phyloP scores from a whole-genome alignment of 1,140 invertebrate species.

The Luehdorfia chinensis region DNA sequence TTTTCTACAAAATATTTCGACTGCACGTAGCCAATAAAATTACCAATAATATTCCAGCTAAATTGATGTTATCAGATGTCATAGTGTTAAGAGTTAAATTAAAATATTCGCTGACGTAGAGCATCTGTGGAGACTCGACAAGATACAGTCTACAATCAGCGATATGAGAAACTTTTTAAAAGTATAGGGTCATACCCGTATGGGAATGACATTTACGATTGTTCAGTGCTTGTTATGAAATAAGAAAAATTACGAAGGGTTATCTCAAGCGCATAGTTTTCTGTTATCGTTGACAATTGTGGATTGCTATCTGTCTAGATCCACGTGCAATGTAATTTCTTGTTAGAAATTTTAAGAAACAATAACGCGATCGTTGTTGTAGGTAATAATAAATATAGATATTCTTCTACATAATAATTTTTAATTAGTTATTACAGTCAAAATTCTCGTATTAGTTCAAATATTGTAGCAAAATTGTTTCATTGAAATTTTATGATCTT shows the following conservation, averaged over 20 bases:
- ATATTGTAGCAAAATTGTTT: slow-evolving; percentile 68
- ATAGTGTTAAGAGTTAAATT: slow-evolving; percentile 1
- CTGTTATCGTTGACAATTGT: too few relatives aligned
- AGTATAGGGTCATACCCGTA: too few relatives aligned
- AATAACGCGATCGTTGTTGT: slow-evolving; percentile 26
- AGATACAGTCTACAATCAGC: too few relatives aligned
- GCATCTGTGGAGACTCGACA: slow-evolving; percentile 4
- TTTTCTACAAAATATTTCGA: slow-evolving; percentile 18
- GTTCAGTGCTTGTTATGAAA: too few relatives aligned
- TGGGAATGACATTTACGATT: too few relatives aligned
- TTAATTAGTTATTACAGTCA: slow-evolving; percentile 46
- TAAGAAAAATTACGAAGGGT: too few relatives aligned
- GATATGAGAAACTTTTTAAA: too few relatives aligned
- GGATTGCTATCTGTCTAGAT: too few relatives aligned
- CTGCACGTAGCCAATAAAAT: too few relatives aligned
- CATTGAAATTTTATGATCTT: slow-evolving; percentile 28
- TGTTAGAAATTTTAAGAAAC: slow-evolving; percentile 21
- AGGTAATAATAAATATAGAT: slow-evolving; percentile 39
- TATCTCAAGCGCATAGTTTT: too few relatives aligned
- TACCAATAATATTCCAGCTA: neutral
- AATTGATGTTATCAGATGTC: slow-evolving; percentile 5
- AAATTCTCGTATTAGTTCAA: slow-evolving; percentile 58
- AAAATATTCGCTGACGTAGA: slow-evolving; percentile 12
- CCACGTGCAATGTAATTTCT: slow-evolving; percentile 11
- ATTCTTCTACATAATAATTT: slow-evolving; percentile 52